Base-by-base conservation (phyloP, 2,888 invertebrate genomes). In the Melinaea menophilus region DNA sequence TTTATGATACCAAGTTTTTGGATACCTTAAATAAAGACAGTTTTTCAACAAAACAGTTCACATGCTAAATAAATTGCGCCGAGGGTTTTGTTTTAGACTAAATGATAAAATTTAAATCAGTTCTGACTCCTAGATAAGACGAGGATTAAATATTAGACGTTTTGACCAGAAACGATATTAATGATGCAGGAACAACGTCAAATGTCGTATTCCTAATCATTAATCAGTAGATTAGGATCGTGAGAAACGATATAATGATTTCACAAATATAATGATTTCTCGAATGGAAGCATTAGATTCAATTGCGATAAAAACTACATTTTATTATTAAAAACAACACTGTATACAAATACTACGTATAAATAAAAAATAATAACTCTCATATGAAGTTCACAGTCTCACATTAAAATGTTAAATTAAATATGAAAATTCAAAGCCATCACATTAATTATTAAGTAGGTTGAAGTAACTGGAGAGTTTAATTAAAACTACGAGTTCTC, bases 131-230 rank as follows among this genome's bases (percentile, higher is more conserved):
- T 65, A 61, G 56, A 63, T 59, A 51, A 54, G 13, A 62, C 47
- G 46, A 57, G 57, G 51, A 35, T 54, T 22, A 58, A 55, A 59
- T 48, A 69, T 62, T 70, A 64, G 48, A 64, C 63, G 58, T 61
- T 45, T 61, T 61, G 31, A 31, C 62, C 62, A 63, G 56, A 65
- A 63, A 58, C 56, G 63, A 64, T 67, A 66, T 65, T 63, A 62
- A 65, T 66, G 70, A 68, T 62, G 64, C 60, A 55, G 59, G 55
- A 60, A 65, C 55, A 61, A 62, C 59, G 66, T 67, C 69, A 58
- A 56, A 59, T 54, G 60, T 31, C 45, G 41, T 64, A 58, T 58
- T 54, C 58, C 45, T 55, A 54, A 62, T 61, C 64, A 67, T 70
- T 66, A 64, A 64, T 64, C 61, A 66, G 13, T 31, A 47, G 41